Evolutionary conservation across 2,797 vertebrate genomes (phyloP).

Genomic region (Crenuchus spilurus): DNA sequence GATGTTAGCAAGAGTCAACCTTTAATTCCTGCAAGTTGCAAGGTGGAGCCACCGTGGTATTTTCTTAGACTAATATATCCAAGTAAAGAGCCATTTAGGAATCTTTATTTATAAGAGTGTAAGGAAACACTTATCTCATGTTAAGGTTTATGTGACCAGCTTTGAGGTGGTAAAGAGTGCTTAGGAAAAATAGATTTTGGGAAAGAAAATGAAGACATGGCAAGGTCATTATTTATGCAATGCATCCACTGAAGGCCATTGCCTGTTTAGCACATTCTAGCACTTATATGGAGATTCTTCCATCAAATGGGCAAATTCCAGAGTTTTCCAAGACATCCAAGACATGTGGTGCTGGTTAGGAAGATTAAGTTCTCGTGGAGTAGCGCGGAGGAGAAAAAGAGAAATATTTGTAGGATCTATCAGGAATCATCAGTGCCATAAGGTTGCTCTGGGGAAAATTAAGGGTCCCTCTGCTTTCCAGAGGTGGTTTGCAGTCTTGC

Average conservation of each 20-base stretch:
- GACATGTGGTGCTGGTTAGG: slow-evolving; percentile 79
- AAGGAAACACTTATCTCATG: background rate
- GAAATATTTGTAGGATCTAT: slow-evolving; percentile 69
- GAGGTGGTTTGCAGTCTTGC: slow-evolving; percentile 65
- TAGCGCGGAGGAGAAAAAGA: slow-evolving; percentile 58
- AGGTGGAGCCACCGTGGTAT: too few species aligned
- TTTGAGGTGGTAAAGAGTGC: slow-evolving; percentile 2
- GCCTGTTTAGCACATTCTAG: slow-evolving; percentile 65
- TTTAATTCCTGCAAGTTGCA: too few species aligned
- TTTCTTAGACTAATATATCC: background rate
- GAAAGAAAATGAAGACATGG: slow-evolving; percentile 9
- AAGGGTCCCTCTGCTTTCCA: slow-evolving; percentile 58
- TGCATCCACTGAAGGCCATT: slow-evolving; percentile 28
- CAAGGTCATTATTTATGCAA: background rate
- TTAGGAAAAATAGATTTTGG: slow-evolving; percentile 9
- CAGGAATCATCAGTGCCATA: slow-evolving; percentile 70
- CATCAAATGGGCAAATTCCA: slow-evolving; percentile 75
- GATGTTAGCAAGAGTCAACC: too few species aligned
- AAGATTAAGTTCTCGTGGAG: slow-evolving; percentile 71
- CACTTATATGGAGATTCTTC: slow-evolving; percentile 68
- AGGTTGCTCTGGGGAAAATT: slow-evolving; percentile 72
- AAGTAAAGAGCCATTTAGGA: background rate
- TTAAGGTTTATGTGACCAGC: background rate
- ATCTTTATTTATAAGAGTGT: background rate
- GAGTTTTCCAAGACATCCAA: slow-evolving; percentile 73